Percentiles rank a stretch among this genome's conserved stretches.
Conservation (phyloP, 2,888 invertebrate genomes). For the Melieria picta region DNA sequence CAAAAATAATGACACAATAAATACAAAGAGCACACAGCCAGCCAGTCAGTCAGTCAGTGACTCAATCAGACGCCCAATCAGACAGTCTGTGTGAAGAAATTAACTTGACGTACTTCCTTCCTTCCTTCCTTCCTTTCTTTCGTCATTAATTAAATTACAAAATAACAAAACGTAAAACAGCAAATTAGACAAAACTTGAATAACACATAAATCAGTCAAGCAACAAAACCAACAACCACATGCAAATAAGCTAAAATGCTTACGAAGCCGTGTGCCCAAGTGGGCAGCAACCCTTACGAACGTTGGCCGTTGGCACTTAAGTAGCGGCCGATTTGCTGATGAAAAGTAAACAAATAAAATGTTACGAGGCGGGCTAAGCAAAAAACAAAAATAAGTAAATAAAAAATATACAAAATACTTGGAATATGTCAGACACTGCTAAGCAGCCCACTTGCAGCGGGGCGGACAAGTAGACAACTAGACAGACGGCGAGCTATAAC, state of each 20-base stretch:
- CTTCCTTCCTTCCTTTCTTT: constrained; percentile 43
- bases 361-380: neutral
- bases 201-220: constrained; percentile 56
- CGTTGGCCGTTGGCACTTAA: neutral
- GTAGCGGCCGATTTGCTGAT: too few species aligned
- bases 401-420: neutral
- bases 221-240: neutral
- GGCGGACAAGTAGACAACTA: neutral
- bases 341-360: neutral
- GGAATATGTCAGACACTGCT: constrained; percentile 16
- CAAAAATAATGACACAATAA: too few species aligned
- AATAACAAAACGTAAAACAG: constrained; percentile 32
- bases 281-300: neutral
- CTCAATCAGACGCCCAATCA: too few species aligned
- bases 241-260: too few species aligned
- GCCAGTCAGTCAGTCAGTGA: constrained; percentile 23
- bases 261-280: too few species aligned
- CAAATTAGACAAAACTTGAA: constrained; percentile 49
- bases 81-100: too few species aligned
- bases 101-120: too few species aligned
- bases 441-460: too few species aligned
- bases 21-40: too few species aligned
- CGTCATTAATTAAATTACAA: constrained; percentile 59
- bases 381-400: neutral
- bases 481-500: neutral